Conservation (phyloP, 2,113 vertebrate genomes). For the Lepus timidus region DNA sequence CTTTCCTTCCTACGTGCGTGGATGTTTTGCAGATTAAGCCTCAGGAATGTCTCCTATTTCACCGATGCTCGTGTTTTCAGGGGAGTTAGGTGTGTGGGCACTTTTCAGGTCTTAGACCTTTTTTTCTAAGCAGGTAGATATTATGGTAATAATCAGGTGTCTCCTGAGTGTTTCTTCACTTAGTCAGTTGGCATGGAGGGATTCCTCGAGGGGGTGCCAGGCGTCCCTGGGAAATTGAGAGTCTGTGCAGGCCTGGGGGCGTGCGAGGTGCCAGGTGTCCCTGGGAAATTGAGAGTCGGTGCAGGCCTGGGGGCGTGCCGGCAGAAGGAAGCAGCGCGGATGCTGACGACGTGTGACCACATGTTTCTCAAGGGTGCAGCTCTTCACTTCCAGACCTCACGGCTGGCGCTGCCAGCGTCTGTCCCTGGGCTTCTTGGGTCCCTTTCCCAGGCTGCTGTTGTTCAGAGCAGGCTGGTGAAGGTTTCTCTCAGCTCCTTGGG, state of each 20-base stretch:
- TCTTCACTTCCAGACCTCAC: neutral
- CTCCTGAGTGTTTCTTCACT: neutral
- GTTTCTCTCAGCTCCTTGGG: neutral
- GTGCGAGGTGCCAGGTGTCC: too few relatives aligned
- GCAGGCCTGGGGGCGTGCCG: neutral
- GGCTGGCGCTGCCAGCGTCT: too few relatives aligned
- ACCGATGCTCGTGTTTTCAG: neutral
- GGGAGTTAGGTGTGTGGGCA: neutral
- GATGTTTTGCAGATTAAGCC: neutral
- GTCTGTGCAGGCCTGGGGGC: too few relatives aligned
- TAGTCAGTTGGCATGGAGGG: neutral
- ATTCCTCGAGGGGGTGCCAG: neutral
- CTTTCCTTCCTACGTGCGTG: neutral
- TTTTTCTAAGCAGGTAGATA: neutral
- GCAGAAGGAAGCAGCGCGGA: neutral
- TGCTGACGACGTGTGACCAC: neutral
- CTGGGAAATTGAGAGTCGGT: neutral
- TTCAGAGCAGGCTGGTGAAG: neutral
- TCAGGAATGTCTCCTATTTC: neutral
- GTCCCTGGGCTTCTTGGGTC: too few relatives aligned
- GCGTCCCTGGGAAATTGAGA: too few relatives aligned
- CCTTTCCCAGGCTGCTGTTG: neutral
- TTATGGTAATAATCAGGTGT: neutral
- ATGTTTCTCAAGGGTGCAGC: neutral
- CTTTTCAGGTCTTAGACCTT: neutral